phyloP scores from a whole-genome alignment of 2,797 vertebrate species.

The Leptoclinus maculatus region DNA sequence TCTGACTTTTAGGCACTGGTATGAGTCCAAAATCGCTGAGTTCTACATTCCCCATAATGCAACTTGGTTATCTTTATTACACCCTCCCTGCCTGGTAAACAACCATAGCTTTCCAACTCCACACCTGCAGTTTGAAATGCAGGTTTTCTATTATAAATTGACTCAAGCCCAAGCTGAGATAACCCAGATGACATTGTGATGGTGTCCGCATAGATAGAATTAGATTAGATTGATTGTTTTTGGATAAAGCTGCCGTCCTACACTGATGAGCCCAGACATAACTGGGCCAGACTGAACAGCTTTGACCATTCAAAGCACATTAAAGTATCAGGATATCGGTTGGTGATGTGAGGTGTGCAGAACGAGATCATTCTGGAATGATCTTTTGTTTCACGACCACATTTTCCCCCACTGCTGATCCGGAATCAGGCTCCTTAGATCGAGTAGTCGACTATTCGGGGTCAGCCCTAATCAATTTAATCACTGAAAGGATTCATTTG shows the following conservation, averaged over 20 bases:
- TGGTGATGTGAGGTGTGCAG: neutral
- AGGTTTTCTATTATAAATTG: neutral
- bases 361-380: too few relatives aligned
- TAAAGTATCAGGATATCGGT: neutral
- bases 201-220: neutral
- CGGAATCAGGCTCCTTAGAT: neutral
- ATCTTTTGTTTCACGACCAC: neutral
- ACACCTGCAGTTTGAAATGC: neutral
- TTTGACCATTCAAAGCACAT: neutral
- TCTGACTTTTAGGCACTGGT: neutral
- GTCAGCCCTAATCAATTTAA: neutral
- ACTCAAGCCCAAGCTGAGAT: neutral
- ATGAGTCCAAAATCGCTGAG: neutral
- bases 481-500: neutral
- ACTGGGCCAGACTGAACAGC: neutral
- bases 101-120: neutral
- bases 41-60: neutral
- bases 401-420: neutral
- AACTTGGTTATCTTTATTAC: too few relatives aligned
- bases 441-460: neutral
- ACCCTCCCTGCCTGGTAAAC: neutral
- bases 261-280: neutral
- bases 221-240: neutral
- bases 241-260: neutral
- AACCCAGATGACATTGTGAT: neutral